Base-by-base conservation (phyloP, 2,113 vertebrate species). In the Charadrius vociferus region DNA sequence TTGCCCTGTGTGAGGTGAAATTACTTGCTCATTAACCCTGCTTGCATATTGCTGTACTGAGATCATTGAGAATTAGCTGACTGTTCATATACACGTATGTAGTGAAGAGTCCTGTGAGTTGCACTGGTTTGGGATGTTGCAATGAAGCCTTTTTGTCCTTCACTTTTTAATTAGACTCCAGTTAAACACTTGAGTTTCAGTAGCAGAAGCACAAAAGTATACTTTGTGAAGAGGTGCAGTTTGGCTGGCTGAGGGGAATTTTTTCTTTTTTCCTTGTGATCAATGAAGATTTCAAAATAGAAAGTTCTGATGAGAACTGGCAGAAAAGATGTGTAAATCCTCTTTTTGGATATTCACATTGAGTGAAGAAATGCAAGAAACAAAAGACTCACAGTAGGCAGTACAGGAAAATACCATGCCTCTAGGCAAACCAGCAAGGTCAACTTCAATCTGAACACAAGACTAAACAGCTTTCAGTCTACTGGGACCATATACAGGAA, bases 21-120 rank as follows among this genome's bases (percentile, higher is more conserved):
- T 9, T 17, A 6, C 17, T 61, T 43, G 15, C 3, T 9, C 50
- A 27, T 56, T 61, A 39, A 16, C 43, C 59, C 8, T 70, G 30
- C 17, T 47, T 10, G 14, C 3, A 2, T 26, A 10, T 36, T 45
- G 21, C n/a, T 52, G 0, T 23, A 0, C 18, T 30, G 30, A 66
- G 32, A 8, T 45, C 4, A 1, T 0, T 41, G 45, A n/a, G 47
- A 68, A 3, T 16, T 37, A 6, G 1, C 30, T 41, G 30, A 2
- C 20, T 47, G 23, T 22, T 77, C 17, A 3, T 34, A 3, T 2
- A 12, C 4, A 8, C 16, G 0, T 5, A 14, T 50, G 20, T 15
- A 11, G 13, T 7, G 55, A 45, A 8, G 18, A 34, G n/a, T 6
- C 9, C 2, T 3, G 9, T 6, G 32, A 59, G n/a, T 56, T 63